Conservation (phyloP, 2,113 vertebrate genomes). For the Peucedramus taeniatus region DNA sequence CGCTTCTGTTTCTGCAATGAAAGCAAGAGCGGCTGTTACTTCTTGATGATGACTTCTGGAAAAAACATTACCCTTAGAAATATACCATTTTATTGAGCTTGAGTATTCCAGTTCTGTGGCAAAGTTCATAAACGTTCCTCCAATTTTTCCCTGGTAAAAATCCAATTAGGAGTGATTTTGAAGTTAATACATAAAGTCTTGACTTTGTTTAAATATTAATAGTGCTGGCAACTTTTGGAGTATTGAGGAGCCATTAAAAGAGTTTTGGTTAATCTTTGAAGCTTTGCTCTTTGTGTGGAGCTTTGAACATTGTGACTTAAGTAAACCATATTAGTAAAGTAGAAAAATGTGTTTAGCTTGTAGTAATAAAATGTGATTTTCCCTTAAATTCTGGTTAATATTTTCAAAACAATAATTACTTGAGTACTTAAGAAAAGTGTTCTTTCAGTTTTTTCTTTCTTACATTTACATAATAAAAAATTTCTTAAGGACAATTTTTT, state of each 20-base stretch:
- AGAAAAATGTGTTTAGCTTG: background rate
- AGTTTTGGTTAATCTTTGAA: background rate
- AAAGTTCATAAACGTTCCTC: conserved; percentile 33
- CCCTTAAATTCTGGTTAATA: background rate
- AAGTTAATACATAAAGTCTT: background rate
- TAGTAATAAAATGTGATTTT: background rate
- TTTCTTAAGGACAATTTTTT: background rate
- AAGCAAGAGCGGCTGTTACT: background rate
- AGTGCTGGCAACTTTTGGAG: background rate
- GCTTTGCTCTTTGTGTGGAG: background rate
- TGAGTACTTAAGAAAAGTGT: background rate
- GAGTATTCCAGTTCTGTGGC: background rate
- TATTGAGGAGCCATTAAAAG: background rate
- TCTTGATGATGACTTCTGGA: conserved; percentile 23
- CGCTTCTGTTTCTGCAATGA: conserved; percentile 30
- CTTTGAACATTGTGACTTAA: background rate
- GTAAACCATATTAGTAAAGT: background rate
- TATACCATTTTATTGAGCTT: conserved; percentile 10
- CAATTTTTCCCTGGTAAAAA: background rate
- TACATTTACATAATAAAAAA: background rate
- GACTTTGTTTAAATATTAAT: background rate
- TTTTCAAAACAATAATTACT: background rate
- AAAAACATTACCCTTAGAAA: conserved; percentile 27
- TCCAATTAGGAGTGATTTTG: background rate
- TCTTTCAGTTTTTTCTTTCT: background rate